Evolutionary conservation across 2,113 vertebrate genomes (phyloP), one percentile per base, ranked within the genome.

Genomic region (Leucopsar rothschildi): DNA sequence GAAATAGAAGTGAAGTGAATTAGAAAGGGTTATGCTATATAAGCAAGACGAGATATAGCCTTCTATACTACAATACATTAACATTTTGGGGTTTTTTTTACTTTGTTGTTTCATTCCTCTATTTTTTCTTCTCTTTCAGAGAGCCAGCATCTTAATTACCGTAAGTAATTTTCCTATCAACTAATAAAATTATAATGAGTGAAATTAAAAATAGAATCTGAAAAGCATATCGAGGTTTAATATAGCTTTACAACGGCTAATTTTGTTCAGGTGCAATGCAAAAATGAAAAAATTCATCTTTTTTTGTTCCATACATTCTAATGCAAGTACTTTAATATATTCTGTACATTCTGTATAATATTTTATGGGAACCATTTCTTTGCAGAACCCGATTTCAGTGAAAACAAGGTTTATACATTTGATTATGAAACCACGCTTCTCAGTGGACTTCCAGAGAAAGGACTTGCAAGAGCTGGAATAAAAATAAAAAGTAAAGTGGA

Each of bases 401-500:
- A 96, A 91, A 88, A 82, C 47, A 95, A 91, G 42, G 89, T 91
- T 96, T 97, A 95, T 70, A 83, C 15, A 8, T 98, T 95, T 88
- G 13, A 93, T 94, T 95, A 97, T 88, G 93, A 97, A 95, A 95
- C 72, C 13, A 23, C 56, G 4, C 28, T 97, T 93, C 83, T 97
- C 78, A 97, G 71, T 52, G 91, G 93, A 72, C 72, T 97, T 71
- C 89, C 90, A 86, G 94, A 96, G 59, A 47, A 91, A 78, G 95
- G 79, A 81, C 91, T 96, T 60, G 69, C 95, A 78, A 97, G 93
- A 97, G 35, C 94, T 95, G 95, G 95, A 52, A 90, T 98, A 63
- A 95, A 96, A 96, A 90, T 96, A 69, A 97, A 89, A 93, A 88
- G 95, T 93, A 95, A 96, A 97, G 88, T 96, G 53, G 84, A 98